Evolutionary conservation across 2,797 vertebrate species (phyloP).

Genomic region (Pristis pectinata): DNA sequence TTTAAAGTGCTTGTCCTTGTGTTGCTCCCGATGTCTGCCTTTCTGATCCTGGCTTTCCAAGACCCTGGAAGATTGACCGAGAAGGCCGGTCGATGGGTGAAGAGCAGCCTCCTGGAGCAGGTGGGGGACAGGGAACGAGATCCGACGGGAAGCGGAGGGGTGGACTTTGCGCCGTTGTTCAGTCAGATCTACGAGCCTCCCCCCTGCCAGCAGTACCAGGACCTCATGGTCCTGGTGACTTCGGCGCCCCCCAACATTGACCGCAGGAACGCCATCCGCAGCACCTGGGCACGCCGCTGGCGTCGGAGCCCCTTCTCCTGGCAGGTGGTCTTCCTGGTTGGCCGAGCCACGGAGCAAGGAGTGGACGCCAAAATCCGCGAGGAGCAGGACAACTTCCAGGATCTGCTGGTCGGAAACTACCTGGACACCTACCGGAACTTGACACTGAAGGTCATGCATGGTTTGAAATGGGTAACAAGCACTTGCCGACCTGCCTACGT

Average conservation of each 20-base stretch:
- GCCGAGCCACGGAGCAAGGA: not conserved
- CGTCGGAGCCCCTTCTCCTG: not conserved
- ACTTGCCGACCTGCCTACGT: not conserved
- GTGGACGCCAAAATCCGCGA: rapidly evolving
- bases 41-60: not conserved
- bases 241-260: not conserved
- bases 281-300: not conserved
- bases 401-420: slow-evolving; percentile 41
- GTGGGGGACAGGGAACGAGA: not conserved
- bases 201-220: not conserved
- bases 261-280: slow-evolving; percentile 33
- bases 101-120: not conserved
- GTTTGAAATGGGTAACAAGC: slow-evolving; percentile 41
- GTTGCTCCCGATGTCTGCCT: not conserved
- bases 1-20: not conserved
- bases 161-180: slow-evolving; percentile 40
- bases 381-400: slow-evolving; percentile 19
- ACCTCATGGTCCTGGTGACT: slow-evolving; percentile 42
- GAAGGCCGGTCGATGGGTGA: not conserved
- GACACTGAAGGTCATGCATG: slow-evolving; percentile 39
- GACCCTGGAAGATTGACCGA: not conserved
- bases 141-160: not conserved
- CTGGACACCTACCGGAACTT: slow-evolving; percentile 42
- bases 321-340: slow-evolving; percentile 41
- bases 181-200: not conserved